Conservation (phyloP, 2,113 vertebrate genomes). For the Thinocorus orbignyianus region DNA sequence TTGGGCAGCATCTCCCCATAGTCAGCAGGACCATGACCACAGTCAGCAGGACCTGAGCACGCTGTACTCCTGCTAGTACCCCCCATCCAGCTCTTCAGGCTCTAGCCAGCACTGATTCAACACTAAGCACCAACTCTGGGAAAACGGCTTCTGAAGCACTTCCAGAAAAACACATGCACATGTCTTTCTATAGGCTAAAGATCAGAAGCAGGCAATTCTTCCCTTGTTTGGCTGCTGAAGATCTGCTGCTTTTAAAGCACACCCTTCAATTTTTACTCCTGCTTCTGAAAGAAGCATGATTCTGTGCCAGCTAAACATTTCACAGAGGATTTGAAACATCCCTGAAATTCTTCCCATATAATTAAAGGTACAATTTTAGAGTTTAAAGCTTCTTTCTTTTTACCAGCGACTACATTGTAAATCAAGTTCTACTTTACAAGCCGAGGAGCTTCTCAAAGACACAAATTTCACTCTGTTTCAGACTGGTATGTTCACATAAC, state of each 20-base stretch:
- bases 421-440: background rate
- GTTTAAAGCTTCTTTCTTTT: background rate
- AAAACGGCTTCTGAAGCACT: background rate
- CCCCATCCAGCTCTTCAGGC: background rate
- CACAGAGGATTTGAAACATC: background rate
- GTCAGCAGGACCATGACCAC: background rate
- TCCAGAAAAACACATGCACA: background rate
- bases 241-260: background rate
- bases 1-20: background rate
- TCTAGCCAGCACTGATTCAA: background rate
- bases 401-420: background rate
- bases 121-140: background rate
- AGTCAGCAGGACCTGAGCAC: fast-evolving
- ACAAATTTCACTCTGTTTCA: background rate
- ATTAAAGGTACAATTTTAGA: background rate
- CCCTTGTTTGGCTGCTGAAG: background rate
- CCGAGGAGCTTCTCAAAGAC: background rate
- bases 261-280: background rate
- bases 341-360: background rate
- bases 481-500: background rate
- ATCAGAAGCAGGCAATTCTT: background rate
- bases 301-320: background rate
- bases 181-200: background rate
- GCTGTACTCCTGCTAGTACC: fast-evolving
- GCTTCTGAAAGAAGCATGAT: background rate